Evolutionary conservation across 2,113 vertebrate genomes (phyloP), one percentile per base, ranked within the genome.

Genomic region (Hydropotes inermis): DNA sequence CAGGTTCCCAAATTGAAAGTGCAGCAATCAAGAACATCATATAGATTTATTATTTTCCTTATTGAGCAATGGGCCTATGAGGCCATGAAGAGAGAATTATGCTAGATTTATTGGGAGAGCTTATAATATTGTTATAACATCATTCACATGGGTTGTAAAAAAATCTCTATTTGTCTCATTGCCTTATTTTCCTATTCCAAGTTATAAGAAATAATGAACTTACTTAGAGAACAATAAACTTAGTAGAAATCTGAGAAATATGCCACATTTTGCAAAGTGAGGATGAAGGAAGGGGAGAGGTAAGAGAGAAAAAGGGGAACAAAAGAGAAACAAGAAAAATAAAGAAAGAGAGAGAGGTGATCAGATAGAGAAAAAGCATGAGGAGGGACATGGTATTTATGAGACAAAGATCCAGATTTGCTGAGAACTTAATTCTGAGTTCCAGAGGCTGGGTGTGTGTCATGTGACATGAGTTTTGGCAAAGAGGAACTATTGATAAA

Each of bases 201-300:
- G 39, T 13, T 91, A 27, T 14, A 87, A 0, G 33, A 67, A 6
- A 78, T 28, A 87, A 52, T 11, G 64, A 43, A 54, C 1, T 50
- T 70, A 11, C 27, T 25, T 82, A 54, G 23, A 92, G 55, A 4
- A 83, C 14, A 78, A 45, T 28, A 76, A 30, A 60, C 1, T 43
- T 60, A 6, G 28, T 16, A 86, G 93, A 96, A 96, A 90, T 58
- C 33, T 45, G 89, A 95, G 61, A 19, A 94, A 96, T 88, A 14
- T 45, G 76, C 60, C 45, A 82, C 55, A 60, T 0, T 30, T 86
- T 87, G 25, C 2, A 89, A 74, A 17, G 7, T 54, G 25, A 52
- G 30, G 45, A 47, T 14, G 14, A 67, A 5, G 33, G 6, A 16
- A 52, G 5, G 5, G 8, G 25, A 25, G 19, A 76, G 23, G 25